Conservation (phyloP, 2,888 invertebrate genomes). For the Colostygia pectinataria region DNA sequence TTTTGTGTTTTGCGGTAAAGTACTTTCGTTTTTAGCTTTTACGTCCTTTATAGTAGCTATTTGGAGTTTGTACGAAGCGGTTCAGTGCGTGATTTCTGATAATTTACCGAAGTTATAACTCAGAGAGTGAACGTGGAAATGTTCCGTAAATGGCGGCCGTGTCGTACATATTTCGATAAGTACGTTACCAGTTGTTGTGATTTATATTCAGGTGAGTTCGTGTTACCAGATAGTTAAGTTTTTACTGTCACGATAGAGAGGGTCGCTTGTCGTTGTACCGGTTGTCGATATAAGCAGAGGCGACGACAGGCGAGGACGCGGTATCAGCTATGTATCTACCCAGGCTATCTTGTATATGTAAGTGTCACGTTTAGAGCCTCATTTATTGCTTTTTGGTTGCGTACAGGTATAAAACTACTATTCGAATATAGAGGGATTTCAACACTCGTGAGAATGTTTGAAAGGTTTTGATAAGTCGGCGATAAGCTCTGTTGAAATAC, state of each 20-base stretch:
- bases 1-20: slow-evolving; percentile 76
- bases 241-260: slow-evolving; percentile 76
- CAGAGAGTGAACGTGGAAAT: slow-evolving; percentile 53
- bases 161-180: slow-evolving; percentile 75
- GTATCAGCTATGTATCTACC: slow-evolving; percentile 71
- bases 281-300: slow-evolving; percentile 67
- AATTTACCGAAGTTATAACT: slow-evolving; percentile 40
- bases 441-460: slow-evolving; percentile 42
- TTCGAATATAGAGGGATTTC: slow-evolving; percentile 31
- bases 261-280: slow-evolving; percentile 49
- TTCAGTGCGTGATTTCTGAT: slow-evolving; percentile 54
- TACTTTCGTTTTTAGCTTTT: slow-evolving; percentile 63
- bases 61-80: slow-evolving; percentile 43
- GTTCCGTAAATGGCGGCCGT: slow-evolving; percentile 64
- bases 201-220: slow-evolving; percentile 76
- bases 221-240: slow-evolving; percentile 78
- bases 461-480: slow-evolving; percentile 20
- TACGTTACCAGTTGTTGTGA: slow-evolving; percentile 67
- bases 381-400: slow-evolving; percentile 73
- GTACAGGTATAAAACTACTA: slow-evolving; percentile 45
- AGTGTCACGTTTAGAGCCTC: slow-evolving; percentile 73
- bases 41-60: slow-evolving; percentile 44
- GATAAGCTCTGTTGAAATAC: slow-evolving; percentile 15
- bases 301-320: slow-evolving; percentile 71
- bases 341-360: slow-evolving; percentile 69